Conservation (phyloP, 2,888 invertebrate genomes). For the Lissocephala sabroskyi region DNA sequence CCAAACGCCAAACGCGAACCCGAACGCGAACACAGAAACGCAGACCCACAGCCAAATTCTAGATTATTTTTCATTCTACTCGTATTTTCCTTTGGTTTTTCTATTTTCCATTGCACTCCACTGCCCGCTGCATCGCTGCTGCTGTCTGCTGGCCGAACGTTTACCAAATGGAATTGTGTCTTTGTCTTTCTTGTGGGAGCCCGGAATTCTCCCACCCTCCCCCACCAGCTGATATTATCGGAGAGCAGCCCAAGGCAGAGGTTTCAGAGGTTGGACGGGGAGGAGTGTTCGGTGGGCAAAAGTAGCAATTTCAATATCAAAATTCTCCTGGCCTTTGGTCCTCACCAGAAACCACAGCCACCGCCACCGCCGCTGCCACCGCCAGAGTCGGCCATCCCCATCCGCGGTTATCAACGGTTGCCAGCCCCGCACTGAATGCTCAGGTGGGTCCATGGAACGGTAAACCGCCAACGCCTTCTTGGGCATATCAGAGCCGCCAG, state of each 20-base stretch:
- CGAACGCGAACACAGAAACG: conserved; percentile 13
- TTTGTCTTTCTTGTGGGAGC: conserved; percentile 44
- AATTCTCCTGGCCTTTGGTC: conserved; percentile 59
- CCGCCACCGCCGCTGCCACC: too few relatives aligned
- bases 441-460: conserved; percentile 49
- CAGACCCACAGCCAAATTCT: conserved; percentile 29
- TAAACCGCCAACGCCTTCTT: conserved; percentile 61
- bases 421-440: conserved; percentile 20
- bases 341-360: conserved; percentile 28
- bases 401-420: conserved; percentile 22
- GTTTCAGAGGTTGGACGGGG: too few relatives aligned
- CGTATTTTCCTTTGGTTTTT: conserved; percentile 17
- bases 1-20: conserved; percentile 36
- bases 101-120: conserved; percentile 24
- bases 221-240: conserved; percentile 45
- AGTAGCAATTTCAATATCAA: conserved; percentile 63
- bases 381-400: too few relatives aligned
- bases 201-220: conserved; percentile 21
- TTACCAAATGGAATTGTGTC: conserved; percentile 62
- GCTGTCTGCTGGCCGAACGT: conserved; percentile 26
- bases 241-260: conserved; percentile 44
- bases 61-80: conserved; percentile 53
- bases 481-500: conserved; percentile 39
- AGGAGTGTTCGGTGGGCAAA: conserved; percentile 37
- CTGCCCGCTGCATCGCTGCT: conserved; percentile 37